Evolutionary conservation across 2,888 invertebrate genomes (phyloP), one percentile per base, ranked within the genome.

Genomic region (Amitus sp.): DNA sequence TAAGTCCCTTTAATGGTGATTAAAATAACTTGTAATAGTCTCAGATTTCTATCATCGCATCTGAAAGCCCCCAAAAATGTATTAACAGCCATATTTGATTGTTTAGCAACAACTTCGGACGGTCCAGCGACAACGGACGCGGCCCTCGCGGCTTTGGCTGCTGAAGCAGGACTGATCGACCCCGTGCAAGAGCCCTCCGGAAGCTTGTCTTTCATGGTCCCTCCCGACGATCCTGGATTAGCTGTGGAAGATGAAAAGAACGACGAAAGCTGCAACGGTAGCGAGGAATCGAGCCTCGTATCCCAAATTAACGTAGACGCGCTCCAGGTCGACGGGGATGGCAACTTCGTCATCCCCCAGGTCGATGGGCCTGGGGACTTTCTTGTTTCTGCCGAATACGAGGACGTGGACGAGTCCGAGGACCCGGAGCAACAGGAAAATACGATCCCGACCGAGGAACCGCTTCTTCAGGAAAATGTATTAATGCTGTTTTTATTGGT

Each of bases 61-160:
- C n/a, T n/a, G n/a, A n/a, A n/a, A n/a, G n/a, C n/a, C n/a, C n/a
- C n/a, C n/a, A n/a, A n/a, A n/a, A n/a, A n/a, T n/a, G n/a, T n/a
- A n/a, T n/a, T n/a, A n/a, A n/a, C n/a, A 78, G 79, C 60, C 72
- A 79, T 15, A 48, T 62, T 62, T 34, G 55, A 83, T 48, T 49
- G 3, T 54, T 4, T 23, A 66, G 85, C 85, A 13, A 85, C 85
- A 23, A 84, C 85, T 9, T 84, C 85, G 1, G 87, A 87, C 65
- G 86, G 86, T 4, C 87, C 87, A 5, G 87, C 86, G 1, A 87
- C 87, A 2, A 87, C 87, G 1, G 88, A 88, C 68, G 87, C 87
- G 1, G 87, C 87, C 1, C 73, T 88, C 9, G 87, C 88, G 12
- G 87, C 88, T 3, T 74, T 88, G 15, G 87, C 88, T 6, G 87